These are phyloP conservation scores for Hartigia nigra DNA, from an alignment of 2,888 invertebrate species.

Conservation along the genomic window DNA sequence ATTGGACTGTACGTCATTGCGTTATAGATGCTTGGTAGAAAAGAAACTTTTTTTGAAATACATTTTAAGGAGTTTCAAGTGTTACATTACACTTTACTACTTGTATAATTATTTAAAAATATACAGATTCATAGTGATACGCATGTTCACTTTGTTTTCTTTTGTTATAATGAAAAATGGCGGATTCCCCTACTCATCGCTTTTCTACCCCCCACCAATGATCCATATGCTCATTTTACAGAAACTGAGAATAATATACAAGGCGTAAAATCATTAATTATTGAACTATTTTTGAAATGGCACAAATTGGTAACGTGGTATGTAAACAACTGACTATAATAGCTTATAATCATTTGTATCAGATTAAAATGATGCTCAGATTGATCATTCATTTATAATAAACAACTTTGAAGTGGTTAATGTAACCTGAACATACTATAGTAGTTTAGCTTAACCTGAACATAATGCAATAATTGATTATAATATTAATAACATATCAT, in stretches of 20 bases:
- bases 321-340: not conserved
- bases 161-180: not conserved
- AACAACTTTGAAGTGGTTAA: not conserved
- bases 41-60: not conserved
- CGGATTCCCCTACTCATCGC: not conserved
- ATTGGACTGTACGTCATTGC: not conserved
- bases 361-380: not conserved
- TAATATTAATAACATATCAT: not conserved
- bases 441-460: no score
- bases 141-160: not conserved
- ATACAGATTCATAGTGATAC: not conserved
- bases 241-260: not conserved
- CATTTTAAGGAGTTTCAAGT: not conserved
- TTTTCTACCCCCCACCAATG: not conserved
- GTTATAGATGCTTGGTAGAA: not conserved
- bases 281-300: conserved; percentile 34
- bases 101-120: not conserved
- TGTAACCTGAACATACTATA: not conserved
- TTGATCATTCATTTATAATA: not conserved
- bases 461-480: no score
- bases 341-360: not conserved
- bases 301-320: conserved; percentile 51
- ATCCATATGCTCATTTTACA: not conserved
- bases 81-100: not conserved
- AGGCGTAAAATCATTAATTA: not conserved